A percentile compares a stretch with the other conserved stretches of the same genome.
phyloP scores from a whole-genome alignment of 2,888 invertebrate species.

The Papilio gigon region DNA sequence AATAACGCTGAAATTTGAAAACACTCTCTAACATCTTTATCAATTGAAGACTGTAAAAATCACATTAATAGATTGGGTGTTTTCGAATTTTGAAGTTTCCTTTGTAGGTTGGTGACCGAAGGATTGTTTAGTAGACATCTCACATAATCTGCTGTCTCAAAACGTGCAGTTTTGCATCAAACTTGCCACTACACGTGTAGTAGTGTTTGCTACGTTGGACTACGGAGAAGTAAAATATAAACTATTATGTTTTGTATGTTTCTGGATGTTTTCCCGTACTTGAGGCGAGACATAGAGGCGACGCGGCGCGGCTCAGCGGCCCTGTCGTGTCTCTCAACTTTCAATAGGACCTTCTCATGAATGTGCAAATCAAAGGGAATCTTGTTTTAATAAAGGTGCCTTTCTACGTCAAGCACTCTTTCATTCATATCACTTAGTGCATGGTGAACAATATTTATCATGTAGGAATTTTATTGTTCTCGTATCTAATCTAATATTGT shows the following conservation, averaged over 20 bases:
- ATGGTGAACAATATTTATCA: not conserved
- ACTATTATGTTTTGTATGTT: conserved; percentile 6
- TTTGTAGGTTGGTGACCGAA: too few relatives aligned
- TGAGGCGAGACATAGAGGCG: conserved; percentile 30
- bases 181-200: not conserved
- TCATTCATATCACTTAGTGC: not conserved
- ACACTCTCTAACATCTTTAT: not conserved
- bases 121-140: too few relatives aligned
- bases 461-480: too few relatives aligned
- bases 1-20: not conserved
- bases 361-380: conserved; percentile 32
- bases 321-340: conserved; percentile 12
- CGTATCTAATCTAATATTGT: too few relatives aligned
- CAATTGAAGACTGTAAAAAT: not conserved
- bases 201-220: not conserved
- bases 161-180: too few relatives aligned
- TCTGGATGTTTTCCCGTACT: conserved; percentile 32
- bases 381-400: conserved; percentile 30
- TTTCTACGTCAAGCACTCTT: not conserved
- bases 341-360: conserved; percentile 21
- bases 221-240: conserved; percentile 3
- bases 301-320: conserved; percentile 2
- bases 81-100: too few relatives aligned
- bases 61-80: too few relatives aligned
- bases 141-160: too few relatives aligned